These are phyloP conservation scores for Eciton burchellii DNA, from an alignment of 1,140 invertebrate species.

Conservation along the genomic window DNA sequence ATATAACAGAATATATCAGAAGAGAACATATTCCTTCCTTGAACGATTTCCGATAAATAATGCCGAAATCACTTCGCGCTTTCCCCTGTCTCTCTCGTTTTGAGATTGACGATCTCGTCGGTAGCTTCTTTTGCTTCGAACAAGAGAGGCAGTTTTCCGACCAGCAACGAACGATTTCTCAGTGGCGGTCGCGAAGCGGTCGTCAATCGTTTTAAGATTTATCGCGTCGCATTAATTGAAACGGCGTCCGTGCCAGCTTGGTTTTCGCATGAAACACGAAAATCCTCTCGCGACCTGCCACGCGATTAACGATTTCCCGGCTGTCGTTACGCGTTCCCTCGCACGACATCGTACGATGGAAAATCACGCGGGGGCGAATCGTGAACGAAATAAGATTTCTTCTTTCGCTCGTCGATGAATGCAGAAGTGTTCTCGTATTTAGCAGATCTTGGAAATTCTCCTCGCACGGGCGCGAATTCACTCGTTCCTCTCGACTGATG, in stretches of 20 bases:
- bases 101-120: conserved; percentile 48
- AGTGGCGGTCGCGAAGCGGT: conserved; percentile 46
- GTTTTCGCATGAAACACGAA: conserved; percentile 63
- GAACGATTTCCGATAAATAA: conserved; percentile 21
- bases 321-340: conserved; percentile 38
- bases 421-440: neutral
- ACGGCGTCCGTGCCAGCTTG: conserved; percentile 36
- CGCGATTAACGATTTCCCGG: conserved; percentile 55
- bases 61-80: conserved; percentile 43
- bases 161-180: conserved; percentile 43
- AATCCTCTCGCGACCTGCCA: conserved; percentile 64
- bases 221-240: conserved; percentile 71
- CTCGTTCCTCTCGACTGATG: too few species aligned
- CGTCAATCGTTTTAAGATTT: conserved; percentile 60
- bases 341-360: conserved; percentile 29
- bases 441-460: too few species aligned
- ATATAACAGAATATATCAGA: neutral
- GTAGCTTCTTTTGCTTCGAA: conserved; percentile 49
- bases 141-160: conserved; percentile 5
- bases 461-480: too few species aligned
- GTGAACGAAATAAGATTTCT: conserved; percentile 10
- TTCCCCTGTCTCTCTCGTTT: conserved; percentile 25
- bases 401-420: neutral
- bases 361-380: conserved; percentile 30
- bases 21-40: neutral